phyloP scores from a whole-genome alignment of 2,113 vertebrate species.

The Trogon melanurus region DNA sequence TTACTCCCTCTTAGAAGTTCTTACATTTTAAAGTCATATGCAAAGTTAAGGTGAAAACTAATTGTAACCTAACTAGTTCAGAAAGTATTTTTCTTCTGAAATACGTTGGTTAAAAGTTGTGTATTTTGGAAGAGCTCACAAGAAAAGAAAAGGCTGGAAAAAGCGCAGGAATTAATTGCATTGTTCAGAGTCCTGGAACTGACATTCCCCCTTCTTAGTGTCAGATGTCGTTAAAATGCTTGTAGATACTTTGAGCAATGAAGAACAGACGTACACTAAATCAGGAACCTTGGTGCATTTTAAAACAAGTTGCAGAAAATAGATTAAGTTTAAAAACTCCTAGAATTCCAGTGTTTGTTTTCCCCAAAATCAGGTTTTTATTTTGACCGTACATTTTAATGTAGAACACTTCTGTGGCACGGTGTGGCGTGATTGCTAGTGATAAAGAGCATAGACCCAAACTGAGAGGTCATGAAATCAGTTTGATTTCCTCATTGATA shows the following conservation, averaged over 20 bases:
- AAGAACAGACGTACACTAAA: not conserved
- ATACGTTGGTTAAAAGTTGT: not conserved
- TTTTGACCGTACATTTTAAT: not conserved
- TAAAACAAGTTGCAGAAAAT: not conserved
- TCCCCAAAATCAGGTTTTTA: not conserved
- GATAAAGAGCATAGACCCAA: not conserved
- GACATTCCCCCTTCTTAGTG: no score
- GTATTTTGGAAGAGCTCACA: not conserved
- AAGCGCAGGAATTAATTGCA: not conserved
- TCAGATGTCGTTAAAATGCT: not conserved
- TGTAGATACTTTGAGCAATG: not conserved
- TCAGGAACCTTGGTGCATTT: not conserved
- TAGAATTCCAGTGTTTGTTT: not conserved
- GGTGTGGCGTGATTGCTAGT: not conserved
- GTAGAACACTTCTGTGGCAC: rapidly evolving
- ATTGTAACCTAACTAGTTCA: not conserved
- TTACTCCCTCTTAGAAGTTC: not conserved
- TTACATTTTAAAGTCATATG: not conserved
- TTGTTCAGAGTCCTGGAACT: not conserved
- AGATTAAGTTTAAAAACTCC: not conserved
- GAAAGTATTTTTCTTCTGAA: not conserved
- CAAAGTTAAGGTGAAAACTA: not conserved
- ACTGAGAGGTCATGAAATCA: not conserved
- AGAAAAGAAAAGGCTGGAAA: not conserved
- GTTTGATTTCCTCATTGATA: not conserved